Evolutionary conservation across 2,113 vertebrate species (phyloP), one percentile per base, ranked within the genome.

Genomic region (Eurystomus gularis): DNA sequence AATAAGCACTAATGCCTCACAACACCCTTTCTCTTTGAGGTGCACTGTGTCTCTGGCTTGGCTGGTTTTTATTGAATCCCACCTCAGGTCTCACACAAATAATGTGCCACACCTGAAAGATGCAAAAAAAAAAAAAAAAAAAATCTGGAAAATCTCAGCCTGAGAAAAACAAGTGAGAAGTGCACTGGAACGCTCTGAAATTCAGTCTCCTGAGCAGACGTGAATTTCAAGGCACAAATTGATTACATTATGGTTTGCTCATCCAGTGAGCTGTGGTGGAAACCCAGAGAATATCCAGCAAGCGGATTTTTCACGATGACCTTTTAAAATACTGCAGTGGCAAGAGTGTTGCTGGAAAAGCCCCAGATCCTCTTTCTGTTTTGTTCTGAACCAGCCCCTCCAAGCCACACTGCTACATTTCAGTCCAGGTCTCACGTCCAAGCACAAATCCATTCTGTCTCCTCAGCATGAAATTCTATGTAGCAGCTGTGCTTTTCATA

Each of bases 281-380:
- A 78, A 86, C 26, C 35, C 91, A 80, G 51, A 84, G 10, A 66
- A 39, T 11, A 48, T 35, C 51, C 76, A 84, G 82, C 44, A 85
- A 77, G 66, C 13, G 35, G 35, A 37, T 78, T 83, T 93, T 90
- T 86, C 61, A 18, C 48, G 11, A 1, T 52, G 82, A 70, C 90
- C 52, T 88, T 87, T 90, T 9, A 11, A 81, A 86, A 40, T 42
- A 33, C 10, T 19, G 2, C 39, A 31, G 1, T 54, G 65, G 71
- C 49, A 31, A 13, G 11, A 46, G 16, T 3, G 13, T 23, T 2
- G 0, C 75, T 81, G 51, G 76, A 75, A 70, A 78, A 95, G 51
- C 44, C 86, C 42, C 77, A 77, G 55, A 71, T 90, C 94, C 86
- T 81, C 72, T 86, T 86, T 88, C 80, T 91, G 54, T 77, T 92